These are phyloP conservation scores for Procambarus clarkii DNA, from an alignment of 1,140 invertebrate species.

Conservation along the genomic window DNA sequence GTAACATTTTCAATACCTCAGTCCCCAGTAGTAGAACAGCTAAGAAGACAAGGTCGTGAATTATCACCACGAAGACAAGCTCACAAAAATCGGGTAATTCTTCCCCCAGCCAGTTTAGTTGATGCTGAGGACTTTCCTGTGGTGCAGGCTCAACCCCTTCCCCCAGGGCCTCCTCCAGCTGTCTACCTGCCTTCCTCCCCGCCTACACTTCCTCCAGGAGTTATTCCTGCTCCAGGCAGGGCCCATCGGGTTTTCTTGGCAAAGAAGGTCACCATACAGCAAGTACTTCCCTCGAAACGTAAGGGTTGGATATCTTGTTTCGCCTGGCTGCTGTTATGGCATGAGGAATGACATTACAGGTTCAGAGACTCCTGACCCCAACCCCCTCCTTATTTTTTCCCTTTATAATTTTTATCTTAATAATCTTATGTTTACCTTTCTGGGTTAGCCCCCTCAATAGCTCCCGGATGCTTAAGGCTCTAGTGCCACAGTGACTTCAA, in stretches of 20 bases:
- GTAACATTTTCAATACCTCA: conserved; percentile 44
- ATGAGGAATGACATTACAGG: conserved; percentile 51
- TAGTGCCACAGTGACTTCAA: neutral
- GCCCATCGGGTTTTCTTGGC: conserved; percentile 74
- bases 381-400: neutral
- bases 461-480: conserved; percentile 65
- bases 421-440: conserved; percentile 45
- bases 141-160: conserved; percentile 67
- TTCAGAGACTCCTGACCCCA: conserved; percentile 14
- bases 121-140: conserved; percentile 62
- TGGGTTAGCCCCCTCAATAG: neutral
- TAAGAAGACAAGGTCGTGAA: conserved; percentile 42
- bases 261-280: conserved; percentile 76
- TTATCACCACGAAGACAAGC: conserved; percentile 26
- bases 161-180: conserved; percentile 66
- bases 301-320: conserved; percentile 75
- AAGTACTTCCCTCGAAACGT: conserved; percentile 78
- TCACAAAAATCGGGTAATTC: conserved; percentile 17
- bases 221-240: conserved; percentile 61
- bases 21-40: conserved; percentile 45
- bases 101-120: conserved; percentile 37
- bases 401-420: conserved; percentile 15
- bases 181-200: conserved; percentile 64
- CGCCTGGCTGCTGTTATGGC: conserved; percentile 54
- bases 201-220: conserved; percentile 38